phyloP scores from a whole-genome alignment of 2,113 vertebrate species.

The Actinemys pallida region DNA sequence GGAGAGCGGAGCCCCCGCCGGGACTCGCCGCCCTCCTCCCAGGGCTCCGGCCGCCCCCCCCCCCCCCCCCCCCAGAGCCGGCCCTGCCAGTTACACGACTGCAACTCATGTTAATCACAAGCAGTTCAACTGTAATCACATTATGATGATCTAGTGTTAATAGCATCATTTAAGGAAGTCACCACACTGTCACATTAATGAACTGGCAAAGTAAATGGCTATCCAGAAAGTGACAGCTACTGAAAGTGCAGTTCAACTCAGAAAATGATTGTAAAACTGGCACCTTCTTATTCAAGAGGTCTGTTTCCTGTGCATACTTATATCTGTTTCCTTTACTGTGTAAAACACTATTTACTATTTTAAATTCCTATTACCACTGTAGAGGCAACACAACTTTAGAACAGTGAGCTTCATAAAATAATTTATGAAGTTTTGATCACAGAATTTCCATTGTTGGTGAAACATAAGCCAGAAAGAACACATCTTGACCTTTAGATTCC shows the following conservation, averaged over 20 bases:
- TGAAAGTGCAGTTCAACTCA: neutral
- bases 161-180: neutral
- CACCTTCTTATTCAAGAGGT: fast-evolving
- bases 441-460: neutral
- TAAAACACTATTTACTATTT: neutral
- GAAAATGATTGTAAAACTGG: neutral
- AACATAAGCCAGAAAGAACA: neutral
- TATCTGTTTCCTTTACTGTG: neutral
- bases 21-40: too few species aligned
- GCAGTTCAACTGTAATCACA: neutral
- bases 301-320: neutral
- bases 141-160: neutral
- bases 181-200: neutral
- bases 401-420: neutral
- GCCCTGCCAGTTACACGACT: neutral
- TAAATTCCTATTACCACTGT: neutral
- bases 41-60: too few species aligned
- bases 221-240: neutral
- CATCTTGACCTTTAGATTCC: neutral
- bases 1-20: too few species aligned
- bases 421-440: neutral
- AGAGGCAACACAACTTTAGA: neutral
- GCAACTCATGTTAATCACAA: neutral
- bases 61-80: too few species aligned
- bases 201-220: neutral